Base-by-base conservation (phyloP, 2,113 vertebrate species). In the Chaetura pelagica region DNA sequence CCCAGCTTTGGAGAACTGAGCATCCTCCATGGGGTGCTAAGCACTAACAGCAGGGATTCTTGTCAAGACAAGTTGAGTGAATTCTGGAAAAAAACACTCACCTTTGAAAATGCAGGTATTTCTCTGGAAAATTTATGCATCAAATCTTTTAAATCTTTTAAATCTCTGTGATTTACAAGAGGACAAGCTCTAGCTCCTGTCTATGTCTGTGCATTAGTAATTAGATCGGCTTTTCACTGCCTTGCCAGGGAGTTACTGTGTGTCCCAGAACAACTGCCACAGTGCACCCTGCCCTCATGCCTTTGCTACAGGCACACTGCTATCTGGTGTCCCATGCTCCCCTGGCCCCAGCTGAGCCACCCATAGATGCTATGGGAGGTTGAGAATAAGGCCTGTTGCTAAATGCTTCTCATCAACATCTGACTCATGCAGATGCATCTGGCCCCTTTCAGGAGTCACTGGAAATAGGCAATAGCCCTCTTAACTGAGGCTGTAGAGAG, bases 231-330 rank as follows among this genome's bases (percentile, higher is more conserved):
- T 82, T 58, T 52, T n/a, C 10, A 6, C 7, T 67, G 59, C 61
- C 34, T 29, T 30, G 7, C 32, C 48, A 55, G 49, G 42, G n/a
- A 51, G 59, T 32, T 10, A 2, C 9, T 3, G 9, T 24, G 62
- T 3, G 4, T 52, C 38, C 23, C 4, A 1, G 68, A 58, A n/a
- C 34, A 55, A 2, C 30, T 35, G 75, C 48, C 13, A 4, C 0
- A 9, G 42, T 54, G 20, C 66, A 42, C 8, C 19, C n/a, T 82
- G 71, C 49, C 40, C 42, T 72, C 6, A 5, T 0, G 0, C 34
- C 29, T 40, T 21, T 2, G 0, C 34, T 10, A 22, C 12, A 20
- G 30, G 34, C 19, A 58, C 61, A n/a, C 19, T 0, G 0, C 8
- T 35, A 14, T 6, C 73, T 20, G 51, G 8, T 11, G 6, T 32